phyloP scores from a whole-genome alignment of 2,797 vertebrate species.

The Hippocampus kuda region DNA sequence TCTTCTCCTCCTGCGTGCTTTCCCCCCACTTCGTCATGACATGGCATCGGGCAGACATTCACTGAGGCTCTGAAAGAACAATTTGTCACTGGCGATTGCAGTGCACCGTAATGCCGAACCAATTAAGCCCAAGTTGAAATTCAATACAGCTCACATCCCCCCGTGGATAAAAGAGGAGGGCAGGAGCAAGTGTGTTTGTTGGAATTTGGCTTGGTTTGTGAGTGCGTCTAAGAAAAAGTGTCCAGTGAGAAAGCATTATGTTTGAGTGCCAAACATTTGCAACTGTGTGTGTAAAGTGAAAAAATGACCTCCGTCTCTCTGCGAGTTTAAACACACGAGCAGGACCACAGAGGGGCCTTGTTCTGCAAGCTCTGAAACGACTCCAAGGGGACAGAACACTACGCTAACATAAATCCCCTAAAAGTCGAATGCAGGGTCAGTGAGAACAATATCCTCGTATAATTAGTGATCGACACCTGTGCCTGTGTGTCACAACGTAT shows the following conservation, averaged over 20 bases:
- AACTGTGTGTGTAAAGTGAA: conserved; percentile 27
- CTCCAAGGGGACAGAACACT: conserved; percentile 45
- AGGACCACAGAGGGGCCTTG: conserved; percentile 55
- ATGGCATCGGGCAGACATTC: conserved; percentile 55
- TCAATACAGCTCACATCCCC: conserved; percentile 69
- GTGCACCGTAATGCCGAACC: conserved; percentile 61
- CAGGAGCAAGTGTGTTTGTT: conserved; percentile 15
- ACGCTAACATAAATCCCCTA: conserved; percentile 44
- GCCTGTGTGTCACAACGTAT: conserved; percentile 22
- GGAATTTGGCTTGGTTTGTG: conserved; percentile 45
- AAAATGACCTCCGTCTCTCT: conserved; percentile 30
- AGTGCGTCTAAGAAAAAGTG: conserved; percentile 42
- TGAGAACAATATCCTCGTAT: conserved; percentile 59
- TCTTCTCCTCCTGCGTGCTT: conserved; percentile 49
- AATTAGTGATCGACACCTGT: conserved; percentile 61
- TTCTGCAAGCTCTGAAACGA: conserved; percentile 57
- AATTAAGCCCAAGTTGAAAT: conserved; percentile 70
- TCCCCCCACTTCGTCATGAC: conserved; percentile 22
- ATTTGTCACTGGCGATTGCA: conserved; percentile 70
- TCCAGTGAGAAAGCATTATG: conserved; percentile 55
- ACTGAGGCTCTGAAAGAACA: conserved; percentile 58
- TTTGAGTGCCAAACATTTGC: conserved; percentile 42
- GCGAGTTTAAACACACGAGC: conserved; percentile 48
- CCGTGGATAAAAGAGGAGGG: conserved; percentile 46
- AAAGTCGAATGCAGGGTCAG: conserved; percentile 33